Conservation (phyloP, 2,113 vertebrate species). For the Jacana jacana region DNA sequence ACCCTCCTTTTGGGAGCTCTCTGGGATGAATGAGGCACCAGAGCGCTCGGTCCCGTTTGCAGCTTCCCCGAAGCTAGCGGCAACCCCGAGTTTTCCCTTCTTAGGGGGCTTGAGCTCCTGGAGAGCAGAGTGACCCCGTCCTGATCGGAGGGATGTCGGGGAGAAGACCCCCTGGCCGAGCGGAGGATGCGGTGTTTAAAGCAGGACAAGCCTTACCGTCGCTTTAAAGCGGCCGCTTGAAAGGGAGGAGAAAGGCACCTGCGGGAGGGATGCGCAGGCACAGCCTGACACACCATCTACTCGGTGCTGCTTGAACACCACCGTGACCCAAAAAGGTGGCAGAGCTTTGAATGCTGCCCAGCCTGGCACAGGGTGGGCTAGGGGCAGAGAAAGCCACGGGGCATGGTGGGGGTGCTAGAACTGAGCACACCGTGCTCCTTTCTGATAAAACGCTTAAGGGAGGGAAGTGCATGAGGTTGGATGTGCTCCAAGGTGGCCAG, state of each 20-base stretch:
- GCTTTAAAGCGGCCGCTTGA: not conserved
- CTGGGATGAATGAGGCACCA: not conserved
- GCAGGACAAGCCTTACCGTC: not conserved
- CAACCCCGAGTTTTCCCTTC: not conserved
- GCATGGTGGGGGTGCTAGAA: not conserved
- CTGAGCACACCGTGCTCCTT: not conserved
- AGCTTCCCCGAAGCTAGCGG: not conserved
- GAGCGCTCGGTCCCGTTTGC: not conserved
- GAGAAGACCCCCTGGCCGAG: not conserved
- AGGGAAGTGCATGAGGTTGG: accelerated
- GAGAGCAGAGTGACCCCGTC: not conserved
- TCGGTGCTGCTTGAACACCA: not conserved
- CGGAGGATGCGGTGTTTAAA: not conserved
- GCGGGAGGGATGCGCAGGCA: not conserved
- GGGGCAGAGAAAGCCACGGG: accelerated
- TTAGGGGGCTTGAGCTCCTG: not conserved
- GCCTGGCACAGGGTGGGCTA: accelerated
- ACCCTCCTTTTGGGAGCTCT: not conserved
- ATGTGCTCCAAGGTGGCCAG: not conserved
- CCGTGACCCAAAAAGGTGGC: not conserved
- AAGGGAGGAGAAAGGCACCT: not conserved
- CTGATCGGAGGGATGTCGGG: not conserved
- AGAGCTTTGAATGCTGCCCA: not conserved
- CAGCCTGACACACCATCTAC: not conserved
- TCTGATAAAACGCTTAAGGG: accelerated